Base-by-base conservation (phyloP, 2,797 vertebrate species). In the Onychomys leucogaster region DNA sequence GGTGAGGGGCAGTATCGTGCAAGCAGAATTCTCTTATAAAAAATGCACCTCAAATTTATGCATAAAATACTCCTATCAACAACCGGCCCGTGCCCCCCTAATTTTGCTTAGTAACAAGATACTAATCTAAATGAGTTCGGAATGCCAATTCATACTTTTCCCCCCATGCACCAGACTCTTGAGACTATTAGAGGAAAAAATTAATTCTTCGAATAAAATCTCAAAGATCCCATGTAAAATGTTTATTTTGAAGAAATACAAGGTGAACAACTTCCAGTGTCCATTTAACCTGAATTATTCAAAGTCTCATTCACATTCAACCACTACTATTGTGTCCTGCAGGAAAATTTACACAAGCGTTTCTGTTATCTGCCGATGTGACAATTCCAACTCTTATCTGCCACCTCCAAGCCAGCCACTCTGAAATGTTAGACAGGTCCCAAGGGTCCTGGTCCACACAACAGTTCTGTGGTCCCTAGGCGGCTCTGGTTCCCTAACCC, bases 1-100 rank as follows among this genome's bases (percentile, higher is more conserved):
- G 9, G 89, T 96, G 83, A 97, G 43, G 80, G 75, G 95, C 69
- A 67, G 59, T 75, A 95, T 32, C 85, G 95, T 37, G 78, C 63
- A 49, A 69, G 90, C 37, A 19, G 32, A 90, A 97, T 96, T 96
- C 98, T 95, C 78, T 95, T 94, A 95, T 73, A 55, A 95, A 97
- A 98, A 94, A 95, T 92, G 87, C 23, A 93, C 95, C 46, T 97
- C 77, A 89, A 90, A 96, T 87, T 81, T 55, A 75, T 61, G 92
- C 1, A 10, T 85, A 89, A 95, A 96, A 41, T n/a, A 86, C 5
- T 95, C 6, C 12, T 41, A 90, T 25, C 65, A 89, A 84, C 46
- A 94, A 90, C 43, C 1, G 5, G 2, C 5, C 19, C 77, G n/a
- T 49, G 94, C 46, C 6, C 55, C 63, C 94, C 61, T 89, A 34